A percentile compares a stretch with the other conserved stretches of the same genome.
Evolutionary conservation across 2,888 invertebrate species (phyloP).

Genomic region (Charanyca ferruginea): DNA sequence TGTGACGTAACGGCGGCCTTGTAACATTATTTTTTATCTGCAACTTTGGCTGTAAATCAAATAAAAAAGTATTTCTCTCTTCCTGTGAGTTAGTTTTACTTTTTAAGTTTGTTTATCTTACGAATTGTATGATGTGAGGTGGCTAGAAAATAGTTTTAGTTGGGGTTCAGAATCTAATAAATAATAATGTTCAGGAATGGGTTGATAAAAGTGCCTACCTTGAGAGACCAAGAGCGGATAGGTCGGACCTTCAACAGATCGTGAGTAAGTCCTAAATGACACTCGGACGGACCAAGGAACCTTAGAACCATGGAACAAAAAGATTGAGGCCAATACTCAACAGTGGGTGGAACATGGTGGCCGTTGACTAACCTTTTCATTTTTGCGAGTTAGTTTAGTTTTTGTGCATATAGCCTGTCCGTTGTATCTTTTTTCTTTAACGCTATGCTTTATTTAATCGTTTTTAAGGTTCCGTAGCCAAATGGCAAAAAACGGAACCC

Average conservation of each 20-base stretch:
- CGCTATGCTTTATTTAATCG: no score
- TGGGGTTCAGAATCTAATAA: not conserved
- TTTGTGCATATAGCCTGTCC: no score
- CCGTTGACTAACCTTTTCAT: no score
- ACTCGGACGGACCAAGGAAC: not conserved
- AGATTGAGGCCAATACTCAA: not conserved
- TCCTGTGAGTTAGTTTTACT: constrained; percentile 40
- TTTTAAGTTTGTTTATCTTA: constrained; percentile 35
- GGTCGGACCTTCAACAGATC: not conserved
- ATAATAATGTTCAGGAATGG: no score
- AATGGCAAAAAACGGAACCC: no score
- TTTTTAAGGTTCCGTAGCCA: no score
- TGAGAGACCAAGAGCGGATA: not conserved
- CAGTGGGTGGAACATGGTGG: not conserved
- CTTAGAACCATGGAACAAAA: not conserved
- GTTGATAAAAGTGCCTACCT: no score
- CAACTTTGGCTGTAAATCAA: constrained; percentile 56
- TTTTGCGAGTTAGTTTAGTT: no score
- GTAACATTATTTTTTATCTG: constrained; percentile 51
- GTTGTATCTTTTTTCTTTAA: no score
- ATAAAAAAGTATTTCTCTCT: constrained; percentile 48
- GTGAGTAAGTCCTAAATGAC: not conserved
- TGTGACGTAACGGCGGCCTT: constrained; percentile 51
- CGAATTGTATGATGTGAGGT: not conserved
- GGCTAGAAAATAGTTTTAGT: not conserved